Percentiles rank a stretch among this genome's conserved stretches.
Evolutionary conservation across 1,140 invertebrate species (phyloP).

Genomic region (Drosophila azteca): DNA sequence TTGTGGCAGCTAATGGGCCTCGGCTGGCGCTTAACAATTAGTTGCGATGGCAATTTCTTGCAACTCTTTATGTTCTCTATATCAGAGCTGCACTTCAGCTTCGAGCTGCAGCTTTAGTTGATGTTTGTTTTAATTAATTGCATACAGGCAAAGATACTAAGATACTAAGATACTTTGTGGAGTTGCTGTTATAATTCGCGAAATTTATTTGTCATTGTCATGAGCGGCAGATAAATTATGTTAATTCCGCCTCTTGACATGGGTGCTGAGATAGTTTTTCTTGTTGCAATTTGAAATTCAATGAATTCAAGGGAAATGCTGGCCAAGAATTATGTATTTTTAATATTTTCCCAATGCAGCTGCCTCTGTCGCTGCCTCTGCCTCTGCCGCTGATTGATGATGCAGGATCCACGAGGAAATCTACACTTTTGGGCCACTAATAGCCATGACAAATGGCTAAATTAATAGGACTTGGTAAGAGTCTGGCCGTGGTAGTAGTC

Average conservation of each 20-base stretch:
- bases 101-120: constrained; percentile 28
- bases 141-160: constrained; percentile 33
- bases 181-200: constrained; percentile 55
- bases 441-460: constrained; percentile 74
- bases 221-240: constrained; percentile 69
- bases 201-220: constrained; percentile 79
- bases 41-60: constrained; percentile 61
- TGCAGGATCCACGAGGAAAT: constrained; percentile 12
- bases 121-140: constrained; percentile 76
- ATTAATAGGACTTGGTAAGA: constrained; percentile 50
- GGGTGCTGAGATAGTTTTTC: constrained; percentile 66
- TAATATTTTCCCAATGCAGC: constrained; percentile 22
- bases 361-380: not conserved
- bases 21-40: constrained; percentile 75
- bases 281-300: constrained; percentile 64
- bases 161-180: constrained; percentile 59
- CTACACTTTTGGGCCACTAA: constrained; percentile 50
- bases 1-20: constrained; percentile 60
- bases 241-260: constrained; percentile 65
- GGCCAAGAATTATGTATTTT: not conserved
- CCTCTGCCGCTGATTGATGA: constrained; percentile 24
- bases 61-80: constrained; percentile 36
- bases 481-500: not conserved
- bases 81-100: constrained; percentile 2
- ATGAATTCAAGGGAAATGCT: constrained; percentile 25